Evolutionary conservation across 2,113 vertebrate species (phyloP), one percentile per base, ranked within the genome.

Genomic region (Syngnathus floridae): DNA sequence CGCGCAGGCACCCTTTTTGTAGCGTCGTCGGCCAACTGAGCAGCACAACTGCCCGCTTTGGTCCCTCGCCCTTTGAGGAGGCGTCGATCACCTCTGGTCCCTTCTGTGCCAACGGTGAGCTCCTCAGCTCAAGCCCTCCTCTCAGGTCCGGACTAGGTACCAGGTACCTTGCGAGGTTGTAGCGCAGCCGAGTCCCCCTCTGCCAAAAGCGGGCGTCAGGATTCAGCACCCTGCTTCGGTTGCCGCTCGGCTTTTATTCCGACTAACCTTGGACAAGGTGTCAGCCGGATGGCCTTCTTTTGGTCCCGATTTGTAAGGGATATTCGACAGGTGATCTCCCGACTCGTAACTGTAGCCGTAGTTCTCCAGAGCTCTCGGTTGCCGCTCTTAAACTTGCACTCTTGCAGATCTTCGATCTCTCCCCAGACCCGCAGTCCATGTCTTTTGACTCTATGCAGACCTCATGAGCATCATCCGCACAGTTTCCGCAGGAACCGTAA

Each of bases 401-500:
- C 55, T 66, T 78, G 67, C 73, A 59, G 71, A 82, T 64, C 60
- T 70, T 74, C 66, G 77, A 74, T 14, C 38, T 22, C 21, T 31
- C 37, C 58, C 40, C 12, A 13, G 7, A 75, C 38, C 64, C 75
- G 76, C 73, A 76, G 70, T 72, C 73, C 69, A 77, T 52, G 43
- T 60, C 73, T 75, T 76, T 71, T 72, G 80, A 87, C 87, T 82
- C 84, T 88, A 88, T 88, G 88, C 87, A 90, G 86, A 86, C 77
- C 72, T 84, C 79, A 79, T 74, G 10, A 64, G 43, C 67, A 68
- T 70, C 77, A 68, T 70, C 77, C 58, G 72, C 63, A 26, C n/a
- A 0, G 2, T 76, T 48, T 78, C 70, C 9, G 67, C 67, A 64
- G 66, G 63, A 49, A 62, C 73, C 65, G 70, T 58, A 46, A 56